A percentile compares a stretch with the other conserved stretches of the same genome.
Conservation (phyloP, 1,140 invertebrate genomes). For the Micrasema minimum region DNA sequence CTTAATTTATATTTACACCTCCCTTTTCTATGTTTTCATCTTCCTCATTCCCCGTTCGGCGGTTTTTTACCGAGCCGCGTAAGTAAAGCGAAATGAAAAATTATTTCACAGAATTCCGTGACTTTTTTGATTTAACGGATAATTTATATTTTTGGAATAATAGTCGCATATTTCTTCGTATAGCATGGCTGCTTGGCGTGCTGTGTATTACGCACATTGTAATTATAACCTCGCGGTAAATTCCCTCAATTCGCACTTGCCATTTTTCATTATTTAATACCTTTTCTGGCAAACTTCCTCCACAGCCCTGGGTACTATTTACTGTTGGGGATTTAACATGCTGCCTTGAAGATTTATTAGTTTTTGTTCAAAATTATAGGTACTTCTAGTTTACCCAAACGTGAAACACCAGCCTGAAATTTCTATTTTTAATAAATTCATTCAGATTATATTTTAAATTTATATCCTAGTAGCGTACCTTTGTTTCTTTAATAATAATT, state of each 20-base stretch:
- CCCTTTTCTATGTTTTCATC: conserved; percentile 21
- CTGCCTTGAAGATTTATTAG: conserved; percentile 7
- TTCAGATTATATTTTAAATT: too few relatives aligned
- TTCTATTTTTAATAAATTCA: too few relatives aligned
- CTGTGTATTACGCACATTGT: conserved; percentile 3
- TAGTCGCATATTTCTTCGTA: conserved; percentile 10
- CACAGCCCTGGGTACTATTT: neutral
- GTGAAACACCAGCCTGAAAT: too few relatives aligned
- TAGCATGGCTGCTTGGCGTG: conserved; percentile 13
- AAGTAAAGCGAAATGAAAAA: conserved; percentile 18
- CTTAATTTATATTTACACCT: conserved; percentile 41
- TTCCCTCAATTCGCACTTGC: conserved; percentile 27
- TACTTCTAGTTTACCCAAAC: too few relatives aligned
- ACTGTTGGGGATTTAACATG: conserved; percentile 6
- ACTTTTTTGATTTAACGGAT: conserved; percentile 29
- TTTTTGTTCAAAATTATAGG: neutral
- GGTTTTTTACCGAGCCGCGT: neutral
- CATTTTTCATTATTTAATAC: conserved; percentile 23
- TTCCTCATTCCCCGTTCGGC: neutral
- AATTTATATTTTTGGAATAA: conserved; percentile 36
- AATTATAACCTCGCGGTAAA: conserved; percentile 22
- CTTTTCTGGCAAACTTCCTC: conserved; percentile 4
- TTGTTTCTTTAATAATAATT: too few relatives aligned
- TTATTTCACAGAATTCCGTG: conserved; percentile 25
- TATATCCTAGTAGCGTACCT: too few relatives aligned